A percentile compares a stretch with the other conserved stretches of the same genome.
Conservation (phyloP, 2,888 invertebrate genomes). For the Pyrocoelia pectoralis region DNA sequence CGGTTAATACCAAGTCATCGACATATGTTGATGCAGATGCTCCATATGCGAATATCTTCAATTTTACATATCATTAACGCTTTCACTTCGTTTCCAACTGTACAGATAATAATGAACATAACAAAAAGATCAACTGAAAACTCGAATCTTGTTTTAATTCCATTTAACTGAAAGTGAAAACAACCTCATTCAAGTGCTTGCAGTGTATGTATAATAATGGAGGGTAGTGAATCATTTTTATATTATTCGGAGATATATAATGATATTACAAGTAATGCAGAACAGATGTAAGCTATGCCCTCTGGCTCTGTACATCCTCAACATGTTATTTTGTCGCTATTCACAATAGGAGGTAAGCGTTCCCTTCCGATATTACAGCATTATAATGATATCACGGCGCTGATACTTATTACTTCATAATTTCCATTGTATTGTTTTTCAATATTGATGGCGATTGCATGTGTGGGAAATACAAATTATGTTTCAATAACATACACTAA, state of each 20-base stretch:
- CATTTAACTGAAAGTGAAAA: constrained; percentile 34
- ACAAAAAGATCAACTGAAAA: not conserved
- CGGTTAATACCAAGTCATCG: constrained; percentile 36
- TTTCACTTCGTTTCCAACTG: not conserved
- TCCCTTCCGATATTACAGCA: constrained; percentile 21
- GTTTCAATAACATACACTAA: constrained; percentile 12
- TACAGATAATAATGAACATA: too few species aligned
- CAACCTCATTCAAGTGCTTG: constrained; percentile 21
- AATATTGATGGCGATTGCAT: not conserved
- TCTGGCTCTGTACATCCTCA: constrained; percentile 28
- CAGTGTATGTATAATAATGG: constrained; percentile 12
- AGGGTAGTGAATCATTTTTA: constrained; percentile 36
- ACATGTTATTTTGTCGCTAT: constrained; percentile 31
- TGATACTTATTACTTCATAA: constrained; percentile 2
- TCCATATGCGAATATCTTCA: constrained; percentile 10
- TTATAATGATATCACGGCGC: constrained; percentile 16
- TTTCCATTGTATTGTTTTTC: not conserved
- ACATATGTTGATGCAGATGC: constrained; percentile 26
- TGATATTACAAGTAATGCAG: constrained; percentile 35
- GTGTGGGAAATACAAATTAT: not conserved
- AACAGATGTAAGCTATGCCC: constrained; percentile 35
- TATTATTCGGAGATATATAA: constrained; percentile 28
- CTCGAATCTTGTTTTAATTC: constrained; percentile 8
- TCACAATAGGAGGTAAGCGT: constrained; percentile 25
- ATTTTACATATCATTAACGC: constrained; percentile 1